These are phyloP conservation scores for Rhagophthalmus giganteus DNA, from an alignment of 2,888 invertebrate genomes.

Conservation along the genomic window DNA sequence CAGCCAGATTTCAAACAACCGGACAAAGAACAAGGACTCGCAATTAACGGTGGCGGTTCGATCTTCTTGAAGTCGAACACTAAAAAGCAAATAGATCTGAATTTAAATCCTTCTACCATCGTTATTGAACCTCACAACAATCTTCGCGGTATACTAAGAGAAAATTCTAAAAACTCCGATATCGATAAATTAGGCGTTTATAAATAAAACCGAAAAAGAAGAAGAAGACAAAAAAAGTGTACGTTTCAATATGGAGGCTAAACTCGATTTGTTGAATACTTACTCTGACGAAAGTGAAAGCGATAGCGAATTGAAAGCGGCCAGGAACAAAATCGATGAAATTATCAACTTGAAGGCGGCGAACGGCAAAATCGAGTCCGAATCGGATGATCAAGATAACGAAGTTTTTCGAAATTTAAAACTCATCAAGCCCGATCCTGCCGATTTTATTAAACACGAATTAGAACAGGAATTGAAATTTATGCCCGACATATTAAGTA, in stretches of 20 bases:
- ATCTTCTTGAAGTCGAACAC: slow-evolving; percentile 66
- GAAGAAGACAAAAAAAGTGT: slow-evolving; percentile 81
- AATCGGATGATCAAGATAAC: slow-evolving; percentile 42
- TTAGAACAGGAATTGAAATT: slow-evolving; percentile 58
- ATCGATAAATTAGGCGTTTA: slow-evolving; percentile 44
- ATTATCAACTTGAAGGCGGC: slow-evolving; percentile 45
- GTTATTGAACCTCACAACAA: slow-evolving; percentile 39
- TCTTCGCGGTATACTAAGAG: slow-evolving; percentile 65
- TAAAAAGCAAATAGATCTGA: slow-evolving; percentile 36
- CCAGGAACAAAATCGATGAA: slow-evolving; percentile 36
- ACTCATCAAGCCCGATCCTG: slow-evolving; percentile 61
- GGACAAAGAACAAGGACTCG: slow-evolving; percentile 46
- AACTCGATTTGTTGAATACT: slow-evolving; percentile 54
- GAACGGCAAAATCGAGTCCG: slow-evolving; percentile 32
- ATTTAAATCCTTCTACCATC: slow-evolving; percentile 15
- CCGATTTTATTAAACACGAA: slow-evolving; percentile 63
- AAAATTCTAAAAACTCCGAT: slow-evolving; percentile 48
- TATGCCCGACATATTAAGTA: slow-evolving; percentile 45
- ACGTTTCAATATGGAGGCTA: slow-evolving; percentile 63
- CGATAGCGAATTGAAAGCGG: slow-evolving; percentile 43
- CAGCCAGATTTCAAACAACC: slow-evolving; percentile 10
- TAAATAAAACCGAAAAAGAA: slow-evolving; percentile 53
- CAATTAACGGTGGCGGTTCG: slow-evolving; percentile 60
- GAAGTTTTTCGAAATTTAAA: slow-evolving; percentile 45
- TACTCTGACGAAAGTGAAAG: slow-evolving; percentile 50